A percentile compares a stretch with the other conserved stretches of the same genome.
Conservation (phyloP, 1,140 invertebrate species). For the Heliconius hermathena region DNA sequence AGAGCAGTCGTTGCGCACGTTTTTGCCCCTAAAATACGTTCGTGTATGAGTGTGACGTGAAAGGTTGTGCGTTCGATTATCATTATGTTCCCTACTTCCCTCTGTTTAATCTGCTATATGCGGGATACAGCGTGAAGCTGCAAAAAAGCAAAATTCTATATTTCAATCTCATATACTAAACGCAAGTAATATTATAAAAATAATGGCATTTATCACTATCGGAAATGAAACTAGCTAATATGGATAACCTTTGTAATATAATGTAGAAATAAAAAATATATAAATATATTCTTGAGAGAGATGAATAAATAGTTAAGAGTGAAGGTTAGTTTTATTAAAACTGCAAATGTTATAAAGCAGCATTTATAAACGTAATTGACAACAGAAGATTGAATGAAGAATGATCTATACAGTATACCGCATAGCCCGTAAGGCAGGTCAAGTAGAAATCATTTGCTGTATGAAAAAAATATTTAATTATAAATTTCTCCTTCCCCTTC, state of each 20-base stretch:
- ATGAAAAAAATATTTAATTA: slow-evolving; percentile 7
- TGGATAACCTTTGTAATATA: background rate
- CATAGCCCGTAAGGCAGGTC: background rate
- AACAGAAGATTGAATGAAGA: background rate
- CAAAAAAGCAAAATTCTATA: no score
- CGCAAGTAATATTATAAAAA: background rate
- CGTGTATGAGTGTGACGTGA: no score
- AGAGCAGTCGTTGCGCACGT: no score
- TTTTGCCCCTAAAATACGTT: no score
- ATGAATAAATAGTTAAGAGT: background rate
- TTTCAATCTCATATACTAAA: no score
- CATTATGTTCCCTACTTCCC: no score
- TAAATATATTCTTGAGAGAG: background rate
- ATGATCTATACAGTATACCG: background rate
- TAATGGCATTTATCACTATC: background rate
- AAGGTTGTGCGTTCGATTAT: no score
- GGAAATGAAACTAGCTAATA: no score
- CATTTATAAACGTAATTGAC: slow-evolving; percentile 2
- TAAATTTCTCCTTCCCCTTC: slow-evolving; percentile 11
- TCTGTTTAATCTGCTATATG: no score
- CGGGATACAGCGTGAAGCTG: no score
- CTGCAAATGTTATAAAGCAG: background rate
- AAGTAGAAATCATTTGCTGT: slow-evolving; percentile 2
- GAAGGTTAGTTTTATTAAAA: background rate
- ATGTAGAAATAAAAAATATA: background rate